These are phyloP conservation scores for Nestor notabilis DNA, from an alignment of 2,113 vertebrate genomes.

Conservation along the genomic window DNA sequence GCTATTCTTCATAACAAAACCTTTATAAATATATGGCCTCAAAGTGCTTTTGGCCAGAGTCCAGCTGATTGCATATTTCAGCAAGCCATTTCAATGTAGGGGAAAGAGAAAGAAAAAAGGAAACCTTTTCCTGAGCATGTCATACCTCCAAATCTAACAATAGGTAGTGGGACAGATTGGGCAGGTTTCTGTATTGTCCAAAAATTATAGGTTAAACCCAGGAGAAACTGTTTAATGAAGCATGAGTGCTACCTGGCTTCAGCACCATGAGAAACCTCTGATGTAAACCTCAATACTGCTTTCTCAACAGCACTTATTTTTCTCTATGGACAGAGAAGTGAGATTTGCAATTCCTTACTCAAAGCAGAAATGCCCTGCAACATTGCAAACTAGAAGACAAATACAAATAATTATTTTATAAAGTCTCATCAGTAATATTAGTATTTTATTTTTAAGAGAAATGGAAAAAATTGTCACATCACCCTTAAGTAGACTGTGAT, in stretches of 20 bases:
- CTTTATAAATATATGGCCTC: slow-evolving; percentile 43
- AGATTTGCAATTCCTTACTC: not conserved
- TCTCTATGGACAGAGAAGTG: not conserved
- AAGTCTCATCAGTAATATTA: not conserved
- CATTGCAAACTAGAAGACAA: not conserved
- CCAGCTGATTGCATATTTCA: slow-evolving; percentile 33
- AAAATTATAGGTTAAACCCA: not conserved
- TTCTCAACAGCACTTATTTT: not conserved
- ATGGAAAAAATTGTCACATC: rapidly evolving
- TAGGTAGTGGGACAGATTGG: not conserved
- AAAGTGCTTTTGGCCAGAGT: slow-evolving; percentile 41
- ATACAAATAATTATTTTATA: not conserved
- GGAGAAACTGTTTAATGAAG: not conserved
- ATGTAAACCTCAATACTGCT: not conserved
- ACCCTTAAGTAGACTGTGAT: not conserved
- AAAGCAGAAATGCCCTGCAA: not conserved
- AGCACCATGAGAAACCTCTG: not conserved
- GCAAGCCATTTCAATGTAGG: not conserved
- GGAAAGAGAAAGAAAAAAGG: not conserved
- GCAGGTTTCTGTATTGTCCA: not conserved
- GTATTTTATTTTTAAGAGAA: not conserved
- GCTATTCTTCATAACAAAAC: slow-evolving; percentile 49
- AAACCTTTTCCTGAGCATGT: not conserved
- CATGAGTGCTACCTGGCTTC: not conserved
- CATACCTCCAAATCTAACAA: not conserved